phyloP scores from a whole-genome alignment of 2,113 vertebrate genomes.

The Tursiops truncatus region DNA sequence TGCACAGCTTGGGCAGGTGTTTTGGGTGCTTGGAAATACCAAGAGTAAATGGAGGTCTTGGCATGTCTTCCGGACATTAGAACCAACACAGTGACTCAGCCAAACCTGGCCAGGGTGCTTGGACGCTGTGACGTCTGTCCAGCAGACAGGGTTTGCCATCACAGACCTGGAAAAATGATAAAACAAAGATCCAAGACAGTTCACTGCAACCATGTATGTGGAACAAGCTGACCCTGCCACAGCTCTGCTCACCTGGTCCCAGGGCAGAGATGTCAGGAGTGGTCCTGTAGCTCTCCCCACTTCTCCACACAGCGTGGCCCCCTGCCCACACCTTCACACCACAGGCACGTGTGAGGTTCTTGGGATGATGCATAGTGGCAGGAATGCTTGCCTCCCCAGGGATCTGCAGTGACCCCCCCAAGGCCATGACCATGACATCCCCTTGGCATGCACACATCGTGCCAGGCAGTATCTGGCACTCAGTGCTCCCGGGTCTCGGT shows the following conservation, averaged over 20 bases:
- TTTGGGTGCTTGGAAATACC: not conserved
- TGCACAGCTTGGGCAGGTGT: fast-evolving
- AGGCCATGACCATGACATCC: not conserved
- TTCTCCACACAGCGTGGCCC: no score
- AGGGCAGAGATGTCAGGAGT: no score
- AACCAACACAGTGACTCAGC: fast-evolving
- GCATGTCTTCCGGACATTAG: not conserved
- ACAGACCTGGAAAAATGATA: no score
- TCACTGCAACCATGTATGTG: fast-evolving
- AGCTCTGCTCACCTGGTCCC: not conserved
- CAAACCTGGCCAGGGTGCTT: no score
- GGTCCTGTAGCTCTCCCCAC: not conserved
- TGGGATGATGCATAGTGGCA: fast-evolving
- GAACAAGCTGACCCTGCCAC: not conserved
- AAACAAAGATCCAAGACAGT: no score
- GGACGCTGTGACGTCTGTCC: fast-evolving
- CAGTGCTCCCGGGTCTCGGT: not conserved
- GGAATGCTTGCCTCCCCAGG: not conserved
- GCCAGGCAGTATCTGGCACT: fast-evolving
- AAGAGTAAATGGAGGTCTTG: not conserved
- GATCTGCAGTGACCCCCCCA: not conserved
- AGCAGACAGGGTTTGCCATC: not conserved
- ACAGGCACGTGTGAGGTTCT: fast-evolving
- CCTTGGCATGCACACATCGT: fast-evolving
- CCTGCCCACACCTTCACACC: not conserved